Base-by-base conservation (phyloP, 1,140 invertebrate genomes). In the Bombus waltoni region DNA sequence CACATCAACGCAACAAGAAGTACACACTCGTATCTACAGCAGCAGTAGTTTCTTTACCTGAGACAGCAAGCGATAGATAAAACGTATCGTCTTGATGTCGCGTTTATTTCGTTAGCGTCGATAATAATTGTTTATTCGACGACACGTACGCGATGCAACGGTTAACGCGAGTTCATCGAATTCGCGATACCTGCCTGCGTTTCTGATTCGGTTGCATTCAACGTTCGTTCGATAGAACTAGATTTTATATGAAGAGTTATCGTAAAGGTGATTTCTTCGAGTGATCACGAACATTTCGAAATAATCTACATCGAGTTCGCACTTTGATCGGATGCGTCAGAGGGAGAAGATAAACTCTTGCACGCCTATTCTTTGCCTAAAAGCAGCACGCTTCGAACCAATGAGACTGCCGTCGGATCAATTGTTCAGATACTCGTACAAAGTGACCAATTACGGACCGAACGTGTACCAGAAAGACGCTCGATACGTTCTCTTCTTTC, bases 351-450 rank as follows among this genome's bases (percentile, higher is more conserved):
- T 32, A 28, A 57, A n/a, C 13, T 42, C n/a, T 75, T 85, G 79
- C 84, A 81, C 79, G 70, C n/a, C 71, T 70, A 71, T 38, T 57
- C 35, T 85, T 53, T 42, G 70, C 40, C 8, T 65, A 44, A 53
- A 53, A 42, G 28, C 84, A 83, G 85, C 57, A 83, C 71, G 70
- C 77, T 59, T 71, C 32, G 53, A 66, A 70, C 81, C 62, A 73
- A 85, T 81, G 72, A 87, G 72, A 87, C 86, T 85, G 77, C 18
- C 18, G 47, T 87, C 62, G 47, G 32, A 85, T 74, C 59, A 81
- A 81, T 80, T 47, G 82, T 87, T 87, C 83, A 66, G 59, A 85
- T 81, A 85, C 35, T 85, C 83, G 83, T 87, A 87, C 83, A 87
- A 85, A 85, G 40, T 75, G 71, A 70, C 32, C 42, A 44, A 79